phyloP scores from a whole-genome alignment of 2,113 vertebrate species.

The Ceyx margarethae region DNA sequence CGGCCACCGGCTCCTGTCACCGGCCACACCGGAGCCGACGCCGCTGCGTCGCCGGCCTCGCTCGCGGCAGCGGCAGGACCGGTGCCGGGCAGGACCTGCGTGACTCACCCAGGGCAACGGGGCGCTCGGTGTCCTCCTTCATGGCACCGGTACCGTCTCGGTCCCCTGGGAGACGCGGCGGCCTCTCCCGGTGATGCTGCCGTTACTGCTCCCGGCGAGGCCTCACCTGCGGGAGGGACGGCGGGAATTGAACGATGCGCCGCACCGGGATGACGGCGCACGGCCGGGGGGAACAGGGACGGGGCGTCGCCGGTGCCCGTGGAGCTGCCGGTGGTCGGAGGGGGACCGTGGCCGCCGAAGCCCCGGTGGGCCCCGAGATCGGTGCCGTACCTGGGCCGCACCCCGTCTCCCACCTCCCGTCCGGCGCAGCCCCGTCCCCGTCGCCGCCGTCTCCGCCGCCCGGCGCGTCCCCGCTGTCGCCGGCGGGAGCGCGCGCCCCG shows the following conservation, averaged over 20 bases:
- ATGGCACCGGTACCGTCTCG: neutral
- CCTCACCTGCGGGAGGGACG: neutral
- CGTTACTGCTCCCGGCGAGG: neutral
- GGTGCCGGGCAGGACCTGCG: neutral
- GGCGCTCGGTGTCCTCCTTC: slow-evolving; percentile 13
- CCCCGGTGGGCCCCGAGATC: neutral
- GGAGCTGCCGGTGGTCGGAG: neutral
- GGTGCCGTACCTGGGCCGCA: too few relatives aligned
- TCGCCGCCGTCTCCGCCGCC: neutral
- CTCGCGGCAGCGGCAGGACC: neutral
- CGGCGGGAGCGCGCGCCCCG: too few relatives aligned
- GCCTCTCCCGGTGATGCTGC: neutral
- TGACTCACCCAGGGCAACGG: neutral
- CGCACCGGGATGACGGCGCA: neutral
- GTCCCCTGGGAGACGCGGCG: neutral
- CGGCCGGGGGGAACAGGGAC: neutral
- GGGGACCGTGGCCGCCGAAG: neutral
- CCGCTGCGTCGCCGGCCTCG: neutral
- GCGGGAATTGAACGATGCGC: fast-evolving
- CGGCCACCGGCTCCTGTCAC: neutral
- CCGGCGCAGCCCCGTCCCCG: neutral
- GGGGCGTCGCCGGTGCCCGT: neutral
- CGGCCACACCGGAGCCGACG: neutral
- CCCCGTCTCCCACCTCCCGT: neutral
- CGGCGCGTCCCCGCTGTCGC: neutral